Evolutionary conservation across 2,113 vertebrate species (phyloP).

Genomic region (Oryzias celebensis): DNA sequence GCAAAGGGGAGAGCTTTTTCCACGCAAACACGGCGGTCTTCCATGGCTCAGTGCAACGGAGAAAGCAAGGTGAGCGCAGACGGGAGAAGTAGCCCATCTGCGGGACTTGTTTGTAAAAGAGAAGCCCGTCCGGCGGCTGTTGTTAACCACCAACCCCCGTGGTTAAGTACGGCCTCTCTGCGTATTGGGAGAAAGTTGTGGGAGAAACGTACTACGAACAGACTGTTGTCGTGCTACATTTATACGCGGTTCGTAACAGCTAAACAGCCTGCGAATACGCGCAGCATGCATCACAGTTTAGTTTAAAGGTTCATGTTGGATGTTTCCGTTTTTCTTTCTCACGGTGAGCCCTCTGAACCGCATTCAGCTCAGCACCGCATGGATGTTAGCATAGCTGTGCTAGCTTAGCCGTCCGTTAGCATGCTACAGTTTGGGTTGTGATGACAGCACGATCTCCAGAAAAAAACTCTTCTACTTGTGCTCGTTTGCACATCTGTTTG

Average conservation of each 20-base stretch:
- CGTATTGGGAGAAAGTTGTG: conserved; percentile 60
- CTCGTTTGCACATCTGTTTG: background rate
- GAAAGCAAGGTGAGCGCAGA: conserved; percentile 91
- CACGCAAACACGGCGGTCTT: conserved; percentile 66
- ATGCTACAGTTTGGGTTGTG: conserved; percentile 37
- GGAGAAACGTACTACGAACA: conserved; percentile 31
- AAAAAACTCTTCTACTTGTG: background rate
- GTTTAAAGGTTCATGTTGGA: background rate
- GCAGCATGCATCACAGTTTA: background rate
- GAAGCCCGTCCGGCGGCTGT: too few relatives aligned
- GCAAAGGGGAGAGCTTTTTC: conserved; percentile 61
- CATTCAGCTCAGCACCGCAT: conserved; percentile 53
- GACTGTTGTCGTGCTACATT: conserved; percentile 54
- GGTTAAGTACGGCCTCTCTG: conserved; percentile 64
- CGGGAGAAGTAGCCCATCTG: background rate
- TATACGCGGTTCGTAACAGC: conserved; percentile 34
- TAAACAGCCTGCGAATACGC: conserved; percentile 1
- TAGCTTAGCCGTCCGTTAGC: conserved; percentile 54
- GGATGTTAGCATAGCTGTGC: conserved; percentile 71
- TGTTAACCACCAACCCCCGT: background rate
- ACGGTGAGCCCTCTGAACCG: background rate
- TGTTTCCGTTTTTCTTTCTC: background rate
- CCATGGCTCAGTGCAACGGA: conserved; percentile 96
- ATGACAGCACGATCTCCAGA: background rate
- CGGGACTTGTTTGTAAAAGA: background rate